Evolutionary conservation across 2,797 vertebrate species (phyloP), one percentile per base, ranked within the genome.

Genomic region (Chelidonichthys spinosus): DNA sequence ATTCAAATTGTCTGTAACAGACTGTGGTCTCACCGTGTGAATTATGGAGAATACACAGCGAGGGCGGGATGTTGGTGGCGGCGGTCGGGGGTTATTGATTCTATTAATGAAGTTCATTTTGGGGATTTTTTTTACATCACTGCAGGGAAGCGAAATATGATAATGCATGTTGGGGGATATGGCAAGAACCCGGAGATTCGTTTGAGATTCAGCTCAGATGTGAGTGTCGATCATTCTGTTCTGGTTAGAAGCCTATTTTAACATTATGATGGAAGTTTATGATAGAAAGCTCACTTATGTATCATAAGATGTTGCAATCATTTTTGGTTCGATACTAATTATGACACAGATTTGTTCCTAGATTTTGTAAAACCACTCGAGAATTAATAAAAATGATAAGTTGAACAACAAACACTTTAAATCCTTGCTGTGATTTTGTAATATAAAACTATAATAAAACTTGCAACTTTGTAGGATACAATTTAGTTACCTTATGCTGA

Each of bases 1-100:
- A 88, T 85, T 81, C 63, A 46, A 67, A 70, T 88, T 87, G 87
- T 90, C 69, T 83, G 72, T 53, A 83, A 84, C 86, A 85, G 73
- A 73, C 78, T 60, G 79, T 75, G 63, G 76, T 80, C 83, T 81
- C 78, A 15, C 60, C 11, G 36, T 61, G 70, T 87, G 73, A 90
- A 91, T 93, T 87, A 89, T 85, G 72, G 50, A 90, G 49, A 62
- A 74, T 50, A 55, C 64, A 74, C 37, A 62, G 58, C 37, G 35
- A 82, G 50, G 58, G 54, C 62, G 63, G 63, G 46, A 66, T 56
- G 69, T 47, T 39, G 36, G 32, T 55, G 55, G 72, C 36, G 15
- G 25, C 25, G 53, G 72, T 58, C 33, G 17, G 18, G 74, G 73
- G 61, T 37, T 76, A 81, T 43, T 65, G 53, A 67, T 73, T 84